Conservation (phyloP, 2,888 invertebrate genomes). For the Chrysolina americana region DNA sequence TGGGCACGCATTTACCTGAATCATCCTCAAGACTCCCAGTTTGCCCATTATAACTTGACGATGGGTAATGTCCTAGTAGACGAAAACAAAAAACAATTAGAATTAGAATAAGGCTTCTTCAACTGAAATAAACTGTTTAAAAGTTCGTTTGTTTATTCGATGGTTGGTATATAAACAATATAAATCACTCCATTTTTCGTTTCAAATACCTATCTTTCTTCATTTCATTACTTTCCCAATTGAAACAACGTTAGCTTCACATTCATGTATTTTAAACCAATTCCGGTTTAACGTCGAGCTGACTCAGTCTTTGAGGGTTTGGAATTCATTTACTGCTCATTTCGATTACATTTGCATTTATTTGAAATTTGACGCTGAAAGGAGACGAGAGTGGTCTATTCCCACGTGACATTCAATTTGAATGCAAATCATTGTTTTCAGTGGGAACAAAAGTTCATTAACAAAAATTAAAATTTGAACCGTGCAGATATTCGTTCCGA, state of each 20-base stretch:
- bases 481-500: neutral
- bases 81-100: no score
- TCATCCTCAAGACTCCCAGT: no score
- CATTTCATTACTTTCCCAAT: no score
- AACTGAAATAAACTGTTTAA: no score
- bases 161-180: no score
- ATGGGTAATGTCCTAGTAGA: no score
- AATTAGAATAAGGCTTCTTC: no score
- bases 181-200: no score
- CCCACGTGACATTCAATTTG: constrained; percentile 18
- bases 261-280: neutral
- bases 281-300: neutral
- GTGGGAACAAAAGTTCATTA: constrained; percentile 11
- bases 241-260: neutral
- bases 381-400: constrained; percentile 3
- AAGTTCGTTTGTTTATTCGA: no score
- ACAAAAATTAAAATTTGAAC: constrained; percentile 8
- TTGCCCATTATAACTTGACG: no score
- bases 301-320: neutral
- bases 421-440: constrained; percentile 1
- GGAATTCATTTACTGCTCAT: neutral
- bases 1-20: no score
- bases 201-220: no score
- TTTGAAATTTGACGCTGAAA: constrained; percentile 15
- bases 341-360: constrained; percentile 21